phyloP scores from a whole-genome alignment of 2,113 vertebrate genomes.

The Lepus timidus region DNA sequence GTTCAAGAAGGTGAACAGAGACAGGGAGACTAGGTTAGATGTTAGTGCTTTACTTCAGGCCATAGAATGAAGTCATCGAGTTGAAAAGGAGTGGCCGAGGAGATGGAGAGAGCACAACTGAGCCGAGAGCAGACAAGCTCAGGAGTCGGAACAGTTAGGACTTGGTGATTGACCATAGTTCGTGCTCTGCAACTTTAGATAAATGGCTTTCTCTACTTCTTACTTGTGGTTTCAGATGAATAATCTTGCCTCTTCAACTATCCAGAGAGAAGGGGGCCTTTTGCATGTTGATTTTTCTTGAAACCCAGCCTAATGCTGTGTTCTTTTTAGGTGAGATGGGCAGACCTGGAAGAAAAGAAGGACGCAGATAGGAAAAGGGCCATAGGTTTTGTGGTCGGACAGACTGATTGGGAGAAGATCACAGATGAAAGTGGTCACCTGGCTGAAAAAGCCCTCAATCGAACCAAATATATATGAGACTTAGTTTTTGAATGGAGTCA shows the following conservation, averaged over 20 bases:
- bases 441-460: slow-evolving; percentile 98
- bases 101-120: neutral
- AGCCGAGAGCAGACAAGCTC: neutral
- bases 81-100: neutral
- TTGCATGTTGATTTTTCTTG: slow-evolving; percentile 11
- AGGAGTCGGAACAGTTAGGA: neutral
- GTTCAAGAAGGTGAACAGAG: neutral
- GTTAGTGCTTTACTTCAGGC: neutral
- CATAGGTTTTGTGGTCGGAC: slow-evolving; percentile 99
- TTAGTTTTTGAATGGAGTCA: slow-evolving; percentile 83
- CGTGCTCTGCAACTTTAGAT: slow-evolving; percentile 29
- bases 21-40: neutral
- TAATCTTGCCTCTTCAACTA: neutral
- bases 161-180: neutral
- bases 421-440: slow-evolving; percentile 98
- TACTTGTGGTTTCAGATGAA: slow-evolving; percentile 41
- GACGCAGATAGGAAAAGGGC: slow-evolving; percentile 98
- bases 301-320: slow-evolving; percentile 71
- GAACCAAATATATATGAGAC: slow-evolving; percentile 99
- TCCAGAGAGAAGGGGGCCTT: slow-evolving; percentile 39
- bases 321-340: slow-evolving; percentile 96
- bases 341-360: slow-evolving; percentile 99
- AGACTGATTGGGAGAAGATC: slow-evolving; percentile 99
- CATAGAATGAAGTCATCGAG: neutral
- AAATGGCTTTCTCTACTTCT: slow-evolving; percentile 15